Evolutionary conservation across 2,113 vertebrate genomes (phyloP), one percentile per base, ranked within the genome.

Genomic region (Sardina pilchardus): DNA sequence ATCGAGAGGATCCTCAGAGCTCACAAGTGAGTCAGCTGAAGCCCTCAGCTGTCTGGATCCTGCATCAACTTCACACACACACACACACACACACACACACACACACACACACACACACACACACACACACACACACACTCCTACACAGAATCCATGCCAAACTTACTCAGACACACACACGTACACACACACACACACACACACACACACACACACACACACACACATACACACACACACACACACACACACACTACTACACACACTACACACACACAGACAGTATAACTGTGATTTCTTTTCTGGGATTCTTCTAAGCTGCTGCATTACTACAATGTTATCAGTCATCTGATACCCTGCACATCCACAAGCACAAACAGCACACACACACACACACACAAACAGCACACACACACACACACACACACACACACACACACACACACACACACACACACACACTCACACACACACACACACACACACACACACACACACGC

Each of bases 1-100:
- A 96, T 96, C 7, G 94, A 94, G 83, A 96, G 97, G 88, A 98
- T 99, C 91, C 96, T 98, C 83, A 96, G 93, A 92, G 98, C 98
- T 1, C 92, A 97, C 95, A 97, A 95, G 98, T 99, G 94, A 95
- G 42, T 59, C 24, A 24, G 53, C 53, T 59, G 21, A 59, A 21
- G 19, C 19, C 53, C 19, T 50, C 16, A 50, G 17, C 48, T 16
- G 1, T 21, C 53, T 6, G 19, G 53, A 59, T 59, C 53, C 21
- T 59, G 21, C 2, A 59, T 59, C 5, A 59, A 19, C 50, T 53
- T 21, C 50, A 53, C 4, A 82, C 3, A 82, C 84, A 83, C 84
- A 63, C 48, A 48, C 44, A 48, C 81, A 47, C 81, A 82, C 26
- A 53, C 53, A 19, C 34, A 50, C 0, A 47, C 17, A 36, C 30